Conservation (phyloP, 2,888 invertebrate species). For the Notocelia uddmanniana region DNA sequence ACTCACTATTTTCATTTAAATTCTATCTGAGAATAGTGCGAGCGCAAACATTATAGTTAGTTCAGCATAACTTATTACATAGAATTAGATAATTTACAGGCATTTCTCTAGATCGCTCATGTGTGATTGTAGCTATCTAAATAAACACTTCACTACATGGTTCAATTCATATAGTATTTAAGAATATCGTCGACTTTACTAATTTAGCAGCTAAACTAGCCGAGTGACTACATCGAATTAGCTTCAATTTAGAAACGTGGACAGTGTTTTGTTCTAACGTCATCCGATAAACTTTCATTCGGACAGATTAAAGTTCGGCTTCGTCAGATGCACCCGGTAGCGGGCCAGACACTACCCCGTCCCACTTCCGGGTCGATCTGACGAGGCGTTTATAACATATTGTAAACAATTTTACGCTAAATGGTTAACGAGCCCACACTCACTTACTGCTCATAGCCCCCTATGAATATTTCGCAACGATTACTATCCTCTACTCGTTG, state of each 20-base stretch:
- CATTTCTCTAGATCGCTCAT: slow-evolving; percentile 25
- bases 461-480: slow-evolving; percentile 64
- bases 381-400: neutral
- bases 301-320: neutral
- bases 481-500: slow-evolving; percentile 54
- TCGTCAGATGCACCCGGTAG: too few relatives aligned
- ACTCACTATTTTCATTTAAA: slow-evolving; percentile 22
- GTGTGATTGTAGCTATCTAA: slow-evolving; percentile 7
- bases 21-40: slow-evolving; percentile 12
- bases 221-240: slow-evolving; percentile 26
- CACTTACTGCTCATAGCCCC: slow-evolving; percentile 63
- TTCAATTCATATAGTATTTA: slow-evolving; percentile 4
- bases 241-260: neutral
- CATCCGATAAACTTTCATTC: neutral
- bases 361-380: too few relatives aligned
- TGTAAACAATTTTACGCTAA: neutral
- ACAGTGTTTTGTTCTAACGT: slow-evolving; percentile 3
- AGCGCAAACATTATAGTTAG: slow-evolving; percentile 25
- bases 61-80: slow-evolving; percentile 38
- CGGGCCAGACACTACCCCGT: too few relatives aligned
- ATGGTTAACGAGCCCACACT: slow-evolving; percentile 39
- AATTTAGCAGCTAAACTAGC: slow-evolving; percentile 33
- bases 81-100: slow-evolving; percentile 39
- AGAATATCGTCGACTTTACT: slow-evolving; percentile 10
- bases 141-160: slow-evolving; percentile 19